A percentile compares a stretch with the other conserved stretches of the same genome.
These are phyloP conservation scores for Ranitomeya imitator DNA, from an alignment of 2,113 vertebrate species.

Conservation along the genomic window DNA sequence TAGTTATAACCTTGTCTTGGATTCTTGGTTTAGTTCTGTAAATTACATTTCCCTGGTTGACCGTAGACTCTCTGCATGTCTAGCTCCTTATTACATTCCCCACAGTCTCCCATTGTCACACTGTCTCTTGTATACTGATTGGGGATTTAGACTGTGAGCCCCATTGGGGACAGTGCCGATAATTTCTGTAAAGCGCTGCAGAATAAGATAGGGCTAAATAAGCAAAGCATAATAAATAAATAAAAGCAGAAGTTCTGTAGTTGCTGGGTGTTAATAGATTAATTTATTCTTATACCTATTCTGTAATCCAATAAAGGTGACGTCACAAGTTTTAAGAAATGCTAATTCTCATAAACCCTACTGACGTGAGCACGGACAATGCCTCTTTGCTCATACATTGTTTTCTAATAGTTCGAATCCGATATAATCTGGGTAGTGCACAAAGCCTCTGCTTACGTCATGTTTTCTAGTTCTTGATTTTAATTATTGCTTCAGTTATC, in stretches of 20 bases:
- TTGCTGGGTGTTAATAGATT: not conserved
- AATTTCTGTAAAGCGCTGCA: too few relatives aligned
- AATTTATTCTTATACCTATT: not conserved
- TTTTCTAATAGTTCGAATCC: not conserved
- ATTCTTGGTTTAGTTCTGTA: not conserved
- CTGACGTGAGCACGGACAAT: not conserved
- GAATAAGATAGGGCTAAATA: too few relatives aligned
- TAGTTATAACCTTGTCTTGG: too few relatives aligned
- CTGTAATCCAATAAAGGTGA: not conserved
- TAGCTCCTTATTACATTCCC: too few relatives aligned
- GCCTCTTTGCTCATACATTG: not conserved
- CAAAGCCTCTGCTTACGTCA: not conserved
- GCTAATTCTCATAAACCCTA: not conserved
- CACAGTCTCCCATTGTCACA: too few relatives aligned
- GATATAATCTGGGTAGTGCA: not conserved
- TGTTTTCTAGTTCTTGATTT: conserved; percentile 28
- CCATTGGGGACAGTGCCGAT: too few relatives aligned
- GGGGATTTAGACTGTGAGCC: too few relatives aligned
- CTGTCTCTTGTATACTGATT: too few relatives aligned
- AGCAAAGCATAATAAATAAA: too few relatives aligned
- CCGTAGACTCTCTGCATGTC: too few relatives aligned
- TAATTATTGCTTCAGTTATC: not conserved
- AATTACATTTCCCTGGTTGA: not conserved
- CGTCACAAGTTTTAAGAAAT: not conserved
- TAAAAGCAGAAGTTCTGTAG: too few relatives aligned